Percentiles rank a stretch among this genome's conserved stretches.
These are phyloP conservation scores for Semnornis frantzii DNA, from an alignment of 2,113 vertebrate genomes.

Conservation along the genomic window DNA sequence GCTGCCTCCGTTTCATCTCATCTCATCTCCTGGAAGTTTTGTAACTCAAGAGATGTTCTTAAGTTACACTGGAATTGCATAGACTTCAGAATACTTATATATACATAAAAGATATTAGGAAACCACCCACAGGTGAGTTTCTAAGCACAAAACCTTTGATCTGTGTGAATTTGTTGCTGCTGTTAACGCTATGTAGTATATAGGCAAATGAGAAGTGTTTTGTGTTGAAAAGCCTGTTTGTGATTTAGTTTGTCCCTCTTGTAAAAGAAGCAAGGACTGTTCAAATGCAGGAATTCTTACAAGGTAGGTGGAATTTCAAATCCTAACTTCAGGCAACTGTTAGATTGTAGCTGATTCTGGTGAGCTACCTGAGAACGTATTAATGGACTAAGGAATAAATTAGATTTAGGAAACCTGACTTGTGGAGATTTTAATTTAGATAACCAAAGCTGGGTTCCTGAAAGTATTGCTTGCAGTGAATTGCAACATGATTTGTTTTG, in stretches of 20 bases:
- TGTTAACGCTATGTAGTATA: neutral
- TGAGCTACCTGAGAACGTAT: neutral
- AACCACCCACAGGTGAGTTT: neutral
- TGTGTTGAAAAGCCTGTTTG: neutral
- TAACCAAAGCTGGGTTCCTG: neutral
- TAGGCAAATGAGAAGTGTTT: neutral
- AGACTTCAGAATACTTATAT: neutral
- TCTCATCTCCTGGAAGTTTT: neutral
- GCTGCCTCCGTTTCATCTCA: neutral
- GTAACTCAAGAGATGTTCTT: neutral
- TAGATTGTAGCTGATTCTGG: neutral
- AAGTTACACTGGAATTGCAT: neutral
- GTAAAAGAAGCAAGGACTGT: neutral
- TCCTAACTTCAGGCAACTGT: neutral
- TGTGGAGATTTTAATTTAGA: slow-evolving; percentile 53
- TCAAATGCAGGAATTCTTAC: neutral
- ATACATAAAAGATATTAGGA: neutral
- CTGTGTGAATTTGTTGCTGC: neutral
- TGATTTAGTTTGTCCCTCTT: neutral
- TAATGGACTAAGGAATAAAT: neutral
- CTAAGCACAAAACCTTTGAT: neutral
- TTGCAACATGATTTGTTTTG: neutral
- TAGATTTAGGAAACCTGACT: neutral
- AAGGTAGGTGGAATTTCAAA: neutral
- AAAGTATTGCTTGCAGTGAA: neutral